These are phyloP conservation scores for Ceryle rudis DNA, from an alignment of 2,797 vertebrate species.

Conservation along the genomic window DNA sequence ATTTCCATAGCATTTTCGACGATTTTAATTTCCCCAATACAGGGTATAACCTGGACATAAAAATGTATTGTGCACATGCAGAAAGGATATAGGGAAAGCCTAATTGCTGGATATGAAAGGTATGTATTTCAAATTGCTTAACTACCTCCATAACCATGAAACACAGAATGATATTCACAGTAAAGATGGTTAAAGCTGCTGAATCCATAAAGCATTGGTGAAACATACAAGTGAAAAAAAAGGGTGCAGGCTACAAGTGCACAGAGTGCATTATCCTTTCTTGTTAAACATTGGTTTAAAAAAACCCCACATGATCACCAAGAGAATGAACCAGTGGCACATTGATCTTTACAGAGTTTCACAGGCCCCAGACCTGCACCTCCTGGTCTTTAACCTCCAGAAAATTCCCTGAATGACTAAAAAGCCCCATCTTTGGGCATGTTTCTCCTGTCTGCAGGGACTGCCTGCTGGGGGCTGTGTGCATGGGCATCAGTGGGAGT, in stretches of 20 bases:
- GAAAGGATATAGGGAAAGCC: neutral
- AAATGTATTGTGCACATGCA: neutral
- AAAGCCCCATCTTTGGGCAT: too few species aligned
- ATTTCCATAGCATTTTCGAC: neutral
- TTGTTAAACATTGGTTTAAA: neutral
- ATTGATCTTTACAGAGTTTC: neutral
- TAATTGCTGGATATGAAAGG: neutral
- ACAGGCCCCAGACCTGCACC: neutral
- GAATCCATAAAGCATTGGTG: neutral
- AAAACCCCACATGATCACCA: neutral
- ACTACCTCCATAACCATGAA: neutral
- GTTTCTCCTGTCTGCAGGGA: accelerated
- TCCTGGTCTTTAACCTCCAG: neutral
- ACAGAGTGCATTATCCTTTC: neutral
- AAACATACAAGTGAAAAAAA: neutral
- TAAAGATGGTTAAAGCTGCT: neutral
- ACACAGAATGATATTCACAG: neutral
- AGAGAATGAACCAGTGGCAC: neutral
- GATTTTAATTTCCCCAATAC: neutral
- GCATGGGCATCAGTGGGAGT: neutral
- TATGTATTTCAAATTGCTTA: neutral
- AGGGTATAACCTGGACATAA: neutral
- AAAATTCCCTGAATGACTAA: neutral
- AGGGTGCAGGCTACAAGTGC: neutral
- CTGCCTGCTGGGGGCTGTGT: too few species aligned